Evolutionary conservation across 2,113 vertebrate species (phyloP).

Genomic region (Poecile atricapillus): DNA sequence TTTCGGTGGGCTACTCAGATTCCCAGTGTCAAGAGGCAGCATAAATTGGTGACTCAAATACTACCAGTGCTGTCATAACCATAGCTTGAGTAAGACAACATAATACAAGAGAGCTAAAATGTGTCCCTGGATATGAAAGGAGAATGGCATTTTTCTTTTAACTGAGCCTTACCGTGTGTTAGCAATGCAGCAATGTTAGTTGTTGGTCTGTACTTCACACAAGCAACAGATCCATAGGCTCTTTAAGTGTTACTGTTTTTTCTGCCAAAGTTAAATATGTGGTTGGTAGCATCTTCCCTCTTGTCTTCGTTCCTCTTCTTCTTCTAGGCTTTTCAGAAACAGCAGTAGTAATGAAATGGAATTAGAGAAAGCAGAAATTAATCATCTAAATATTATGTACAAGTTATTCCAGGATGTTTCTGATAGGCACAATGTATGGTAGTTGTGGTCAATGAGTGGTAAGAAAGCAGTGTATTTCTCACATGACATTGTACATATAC

Average conservation of each 20-base stretch:
- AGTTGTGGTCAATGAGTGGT: background rate
- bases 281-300: background rate
- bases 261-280: background rate
- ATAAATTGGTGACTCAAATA: background rate
- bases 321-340: background rate
- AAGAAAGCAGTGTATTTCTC: background rate
- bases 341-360: background rate
- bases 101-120: background rate
- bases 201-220: background rate
- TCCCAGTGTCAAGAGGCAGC: background rate
- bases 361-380: background rate
- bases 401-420: background rate
- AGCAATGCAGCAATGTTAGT: background rate
- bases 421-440: rapidly evolving
- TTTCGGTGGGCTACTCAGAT: background rate
- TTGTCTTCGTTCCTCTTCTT: background rate
- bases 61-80: background rate
- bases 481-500: background rate
- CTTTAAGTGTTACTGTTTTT: background rate
- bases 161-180: background rate
- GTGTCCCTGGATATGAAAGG: background rate
- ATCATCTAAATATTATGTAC: background rate
- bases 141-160: background rate
- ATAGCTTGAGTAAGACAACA: background rate
- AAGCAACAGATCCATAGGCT: background rate